Evolutionary conservation across 2,797 vertebrate genomes (phyloP), one percentile per base, ranked within the genome.

Genomic region (Benthosema pterotum): DNA sequence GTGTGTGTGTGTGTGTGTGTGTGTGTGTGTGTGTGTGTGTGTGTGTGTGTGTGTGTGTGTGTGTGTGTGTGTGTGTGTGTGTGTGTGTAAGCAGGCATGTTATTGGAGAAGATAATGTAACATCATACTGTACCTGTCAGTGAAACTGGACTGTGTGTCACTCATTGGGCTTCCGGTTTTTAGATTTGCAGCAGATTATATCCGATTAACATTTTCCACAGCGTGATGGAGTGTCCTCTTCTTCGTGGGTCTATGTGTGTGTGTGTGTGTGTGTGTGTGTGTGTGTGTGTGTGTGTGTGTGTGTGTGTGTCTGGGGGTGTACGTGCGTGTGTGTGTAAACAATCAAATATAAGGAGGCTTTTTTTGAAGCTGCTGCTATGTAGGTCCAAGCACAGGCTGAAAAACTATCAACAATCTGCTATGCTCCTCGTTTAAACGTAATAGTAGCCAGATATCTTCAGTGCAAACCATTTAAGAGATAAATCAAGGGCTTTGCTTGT

Each of bases 161-260:
- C 95, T 98, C 97, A 99, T 99, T 98, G 96, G 97, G 94, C 95
- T 96, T 94, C 89, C 81, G 93, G 94, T 91, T 94, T n/a, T 91
- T 93, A 94, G 91, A 93, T 91, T 92, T 92, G 84, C 84, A 88
- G 87, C 58, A 85, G 89, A 81, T 90, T 89, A 93, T 92, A 96
- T 94, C 94, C 95, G 92, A 94, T 91, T 94, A 93, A 93, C 96
- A 98, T 98, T 92, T 92, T 96, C 88, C 82, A 80, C 79, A 90
- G 77, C 61, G 72, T 80, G 83, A 78, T 83, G 80, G 80, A 71
- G 65, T 77, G 79, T 73, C 77, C 66, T 69, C 82, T 85, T 82
- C 80, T 71, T 71, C 76, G 73, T 32, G 28, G n/a, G n/a, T 25
- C 22, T n/a, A n/a, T n/a, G n/a, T n/a, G n/a, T 42, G 42, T 42